A percentile compares a stretch with the other conserved stretches of the same genome.
Conservation (phyloP, 2,113 vertebrate species). For the Piaya cayana region DNA sequence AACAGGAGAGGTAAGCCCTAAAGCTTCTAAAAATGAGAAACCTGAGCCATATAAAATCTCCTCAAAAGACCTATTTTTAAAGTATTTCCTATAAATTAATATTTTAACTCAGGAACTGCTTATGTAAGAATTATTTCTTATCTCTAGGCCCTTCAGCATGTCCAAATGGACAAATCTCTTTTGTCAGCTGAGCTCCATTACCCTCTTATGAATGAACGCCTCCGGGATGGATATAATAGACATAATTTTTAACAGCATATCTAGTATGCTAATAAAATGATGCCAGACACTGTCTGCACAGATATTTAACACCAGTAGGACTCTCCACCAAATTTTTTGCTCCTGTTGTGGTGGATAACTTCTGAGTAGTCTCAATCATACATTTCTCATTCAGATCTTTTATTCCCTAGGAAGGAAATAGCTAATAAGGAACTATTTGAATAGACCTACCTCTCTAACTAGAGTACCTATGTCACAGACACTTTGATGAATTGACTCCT, state of each 20-base stretch:
- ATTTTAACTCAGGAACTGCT: constrained; percentile 50
- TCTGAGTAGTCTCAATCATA: neutral
- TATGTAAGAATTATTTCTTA: constrained; percentile 55
- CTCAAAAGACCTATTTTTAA: constrained; percentile 43
- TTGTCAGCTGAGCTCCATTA: constrained; percentile 69
- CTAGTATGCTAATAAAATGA: constrained; percentile 47
- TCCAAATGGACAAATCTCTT: constrained; percentile 66
- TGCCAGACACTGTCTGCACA: constrained; percentile 3
- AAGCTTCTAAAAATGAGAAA: constrained; percentile 37
- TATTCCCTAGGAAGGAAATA: neutral
- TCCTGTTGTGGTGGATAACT: neutral
- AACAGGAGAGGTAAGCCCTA: constrained; percentile 10
- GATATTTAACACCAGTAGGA: constrained; percentile 35
- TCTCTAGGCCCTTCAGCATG: constrained; percentile 53
- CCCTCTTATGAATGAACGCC: constrained; percentile 40
- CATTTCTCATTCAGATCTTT: neutral
- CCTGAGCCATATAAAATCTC: constrained; percentile 23
- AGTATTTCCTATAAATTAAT: constrained; percentile 59
- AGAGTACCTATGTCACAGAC: neutral
- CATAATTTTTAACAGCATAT: constrained; percentile 47
- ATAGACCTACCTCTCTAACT: neutral
- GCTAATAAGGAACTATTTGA: neutral
- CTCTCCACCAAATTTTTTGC: neutral
- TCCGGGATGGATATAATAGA: constrained; percentile 55
- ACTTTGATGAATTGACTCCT: neutral